A percentile compares a stretch with the other conserved stretches of the same genome.
phyloP scores from a whole-genome alignment of 2,888 invertebrate genomes.

The Caenorhabditis sulstoni region DNA sequence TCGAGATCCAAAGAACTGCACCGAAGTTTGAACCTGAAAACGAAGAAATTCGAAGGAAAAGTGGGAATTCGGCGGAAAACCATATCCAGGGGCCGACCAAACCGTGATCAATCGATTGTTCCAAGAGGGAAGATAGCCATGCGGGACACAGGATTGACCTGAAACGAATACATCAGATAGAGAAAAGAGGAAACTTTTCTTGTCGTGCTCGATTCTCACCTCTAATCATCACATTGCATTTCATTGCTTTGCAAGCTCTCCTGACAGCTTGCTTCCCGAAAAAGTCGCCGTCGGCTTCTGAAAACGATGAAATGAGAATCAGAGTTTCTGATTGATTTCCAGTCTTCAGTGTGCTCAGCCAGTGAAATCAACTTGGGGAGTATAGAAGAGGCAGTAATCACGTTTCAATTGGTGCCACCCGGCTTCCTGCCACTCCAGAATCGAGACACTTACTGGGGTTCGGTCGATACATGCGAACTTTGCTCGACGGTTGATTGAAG shows the following conservation, averaged over 20 bases:
- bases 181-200: too few relatives aligned
- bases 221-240: constrained; percentile 55
- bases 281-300: constrained; percentile 54
- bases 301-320: constrained; percentile 1
- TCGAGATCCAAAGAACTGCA: constrained; percentile 55
- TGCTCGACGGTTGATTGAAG: constrained; percentile 59
- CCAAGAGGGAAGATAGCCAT: constrained; percentile 64
- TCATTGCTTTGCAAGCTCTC: constrained; percentile 50
- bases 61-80: too few relatives aligned
- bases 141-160: constrained; percentile 45
- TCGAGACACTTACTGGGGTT: constrained; percentile 33
- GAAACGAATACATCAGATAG: too few relatives aligned
- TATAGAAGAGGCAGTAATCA: too few relatives aligned
- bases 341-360: too few relatives aligned
- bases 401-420: too few relatives aligned
- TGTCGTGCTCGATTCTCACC: too few relatives aligned
- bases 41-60: too few relatives aligned
- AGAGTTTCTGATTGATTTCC: too few relatives aligned
- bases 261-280: constrained; percentile 60
- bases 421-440: too few relatives aligned
- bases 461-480: constrained; percentile 61
- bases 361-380: too few relatives aligned
- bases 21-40: constrained; percentile 39
- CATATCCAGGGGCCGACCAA: constrained; percentile 62
- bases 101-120: constrained; percentile 57